Conservation (phyloP, 2,797 vertebrate genomes). For the Carcharodon carcharias region DNA sequence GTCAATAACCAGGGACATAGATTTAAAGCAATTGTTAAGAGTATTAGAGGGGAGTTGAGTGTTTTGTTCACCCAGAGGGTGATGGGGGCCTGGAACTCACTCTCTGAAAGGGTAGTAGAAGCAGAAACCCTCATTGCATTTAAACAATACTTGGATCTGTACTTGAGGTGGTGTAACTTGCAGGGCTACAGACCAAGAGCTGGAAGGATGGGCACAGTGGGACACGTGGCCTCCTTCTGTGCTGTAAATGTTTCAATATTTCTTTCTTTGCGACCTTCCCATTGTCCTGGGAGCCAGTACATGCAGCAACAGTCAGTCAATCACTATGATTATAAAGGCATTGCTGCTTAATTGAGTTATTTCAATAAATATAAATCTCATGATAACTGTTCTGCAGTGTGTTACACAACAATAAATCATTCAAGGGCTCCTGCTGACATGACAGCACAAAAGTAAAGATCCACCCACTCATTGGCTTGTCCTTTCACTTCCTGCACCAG, state of each 20-base stretch:
- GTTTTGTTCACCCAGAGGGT: no score
- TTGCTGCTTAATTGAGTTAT: not conserved
- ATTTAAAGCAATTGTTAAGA: no score
- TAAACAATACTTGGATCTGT: no score
- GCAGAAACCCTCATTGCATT: no score
- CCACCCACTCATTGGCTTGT: not conserved
- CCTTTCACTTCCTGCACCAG: not conserved
- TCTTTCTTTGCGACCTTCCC: not conserved
- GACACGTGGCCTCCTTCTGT: not conserved
- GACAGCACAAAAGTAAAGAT: not conserved
- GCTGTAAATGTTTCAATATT: not conserved
- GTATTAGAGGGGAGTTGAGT: no score
- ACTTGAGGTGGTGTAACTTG: no score
- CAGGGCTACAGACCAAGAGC: no score
- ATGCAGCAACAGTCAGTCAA: not conserved
- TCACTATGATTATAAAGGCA: not conserved
- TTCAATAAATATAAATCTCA: not conserved
- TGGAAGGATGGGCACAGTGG: not conserved
- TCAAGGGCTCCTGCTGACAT: not conserved
- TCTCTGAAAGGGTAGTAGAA: no score
- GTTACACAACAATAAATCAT: not conserved
- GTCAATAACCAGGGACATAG: no score
- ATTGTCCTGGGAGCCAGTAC: not conserved
- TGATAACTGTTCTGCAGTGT: not conserved
- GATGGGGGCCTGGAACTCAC: no score